Percentiles rank a stretch among this genome's conserved stretches.
These are phyloP conservation scores for Sebastes glaucus DNA, from an alignment of 2,797 vertebrate species.

Conservation along the genomic window DNA sequence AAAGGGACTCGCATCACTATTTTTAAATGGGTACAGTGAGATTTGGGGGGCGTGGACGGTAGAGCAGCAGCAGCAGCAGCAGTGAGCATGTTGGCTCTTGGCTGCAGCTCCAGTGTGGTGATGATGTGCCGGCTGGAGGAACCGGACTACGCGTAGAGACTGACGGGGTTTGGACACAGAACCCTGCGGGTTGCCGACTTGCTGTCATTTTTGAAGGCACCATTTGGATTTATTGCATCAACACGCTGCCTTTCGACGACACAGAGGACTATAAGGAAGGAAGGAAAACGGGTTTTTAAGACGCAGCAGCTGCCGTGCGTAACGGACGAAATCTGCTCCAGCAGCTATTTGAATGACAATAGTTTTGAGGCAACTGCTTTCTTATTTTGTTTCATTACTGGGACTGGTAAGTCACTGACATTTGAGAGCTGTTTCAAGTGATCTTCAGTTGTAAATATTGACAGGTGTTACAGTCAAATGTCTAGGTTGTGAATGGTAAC, in stretches of 20 bases:
- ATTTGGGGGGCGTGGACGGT: conserved; percentile 73
- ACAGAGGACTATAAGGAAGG: conserved; percentile 5
- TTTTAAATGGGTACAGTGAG: conserved; percentile 68
- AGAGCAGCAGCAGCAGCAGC: conserved; percentile 59
- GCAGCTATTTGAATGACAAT: conserved; percentile 47
- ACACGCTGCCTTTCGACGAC: background rate
- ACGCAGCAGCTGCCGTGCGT: conserved; percentile 44
- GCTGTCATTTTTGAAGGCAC: background rate
- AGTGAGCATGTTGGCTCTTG: conserved; percentile 65
- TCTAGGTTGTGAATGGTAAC: background rate
- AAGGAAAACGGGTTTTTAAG: background rate
- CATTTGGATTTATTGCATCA: conserved; percentile 29
- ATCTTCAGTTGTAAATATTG: conserved; percentile 50
- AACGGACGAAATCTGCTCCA: conserved; percentile 26
- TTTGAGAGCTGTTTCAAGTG: conserved; percentile 25
- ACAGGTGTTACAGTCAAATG: conserved; percentile 57
- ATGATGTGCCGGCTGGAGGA: conserved; percentile 60
- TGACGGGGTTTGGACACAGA: conserved; percentile 32
- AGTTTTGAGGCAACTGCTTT: conserved; percentile 32
- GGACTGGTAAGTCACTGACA: background rate
- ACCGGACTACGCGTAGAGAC: conserved; percentile 41
- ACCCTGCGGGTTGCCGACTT: conserved; percentile 15
- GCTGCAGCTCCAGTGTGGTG: conserved; percentile 55
- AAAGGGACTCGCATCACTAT: conserved; percentile 63
- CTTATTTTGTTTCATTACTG: conserved; percentile 7